A percentile compares a stretch with the other conserved stretches of the same genome.
These are phyloP conservation scores for Acridotheres tristis DNA, from an alignment of 2,797 vertebrate genomes.

Conservation along the genomic window DNA sequence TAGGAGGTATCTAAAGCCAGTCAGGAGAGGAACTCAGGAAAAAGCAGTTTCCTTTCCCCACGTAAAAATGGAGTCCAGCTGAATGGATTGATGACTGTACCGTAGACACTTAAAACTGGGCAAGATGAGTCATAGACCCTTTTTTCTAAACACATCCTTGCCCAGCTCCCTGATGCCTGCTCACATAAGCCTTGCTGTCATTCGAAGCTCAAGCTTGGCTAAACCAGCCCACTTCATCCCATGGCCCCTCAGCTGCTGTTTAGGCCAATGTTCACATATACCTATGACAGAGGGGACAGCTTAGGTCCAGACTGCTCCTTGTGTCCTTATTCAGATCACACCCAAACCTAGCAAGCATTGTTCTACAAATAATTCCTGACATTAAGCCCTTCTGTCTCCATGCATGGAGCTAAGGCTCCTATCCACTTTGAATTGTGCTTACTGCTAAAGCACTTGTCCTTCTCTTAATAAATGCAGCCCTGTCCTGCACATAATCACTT, in stretches of 20 bases:
- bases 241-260: not conserved
- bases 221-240: not conserved
- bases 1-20: not conserved
- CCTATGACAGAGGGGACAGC: not conserved
- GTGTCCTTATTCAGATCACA: not conserved
- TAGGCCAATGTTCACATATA: not conserved
- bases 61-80: not conserved
- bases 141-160: not conserved
- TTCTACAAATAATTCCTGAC: not conserved
- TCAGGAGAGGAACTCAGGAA: not conserved
- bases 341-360: not conserved
- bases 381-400: not conserved
- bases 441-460: not conserved
- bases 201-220: not conserved
- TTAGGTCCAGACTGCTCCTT: not conserved
- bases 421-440: not conserved
- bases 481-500: not conserved
- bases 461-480: not conserved
- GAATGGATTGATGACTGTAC: not conserved
- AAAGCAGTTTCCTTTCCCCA: not conserved
- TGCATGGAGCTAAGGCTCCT: not conserved
- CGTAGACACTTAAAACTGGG: fast-evolving
- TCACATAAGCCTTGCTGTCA: not conserved
- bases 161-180: not conserved
- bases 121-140: not conserved